A percentile compares a stretch with the other conserved stretches of the same genome.
Evolutionary conservation across 1,140 invertebrate species (phyloP).

Genomic region (Antheraea pernyi): DNA sequence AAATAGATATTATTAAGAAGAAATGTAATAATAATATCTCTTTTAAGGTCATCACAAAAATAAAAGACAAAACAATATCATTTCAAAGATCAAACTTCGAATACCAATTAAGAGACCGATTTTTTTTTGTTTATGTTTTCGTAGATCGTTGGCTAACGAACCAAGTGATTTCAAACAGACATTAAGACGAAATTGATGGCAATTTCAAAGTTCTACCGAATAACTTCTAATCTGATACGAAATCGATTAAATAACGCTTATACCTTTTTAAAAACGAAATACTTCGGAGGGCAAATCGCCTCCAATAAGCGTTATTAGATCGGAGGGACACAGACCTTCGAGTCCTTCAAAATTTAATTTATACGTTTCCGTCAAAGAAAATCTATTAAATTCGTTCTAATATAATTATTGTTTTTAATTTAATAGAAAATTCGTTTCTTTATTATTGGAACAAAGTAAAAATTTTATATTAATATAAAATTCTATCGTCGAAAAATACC

Average conservation of each 20-base stretch:
- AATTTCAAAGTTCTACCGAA: not conserved
- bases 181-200: not conserved
- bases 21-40: no score
- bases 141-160: not conserved
- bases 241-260: conserved; percentile 6
- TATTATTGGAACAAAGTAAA: not conserved
- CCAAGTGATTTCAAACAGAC: not conserved
- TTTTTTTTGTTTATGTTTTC: not conserved
- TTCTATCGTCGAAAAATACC: not conserved
- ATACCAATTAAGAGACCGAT: no score
- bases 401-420: conserved; percentile 18
- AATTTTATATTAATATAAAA: not conserved
- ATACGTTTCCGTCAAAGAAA: conserved; percentile 27
- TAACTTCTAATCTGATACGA: conserved; percentile 4
- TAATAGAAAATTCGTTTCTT: not conserved
- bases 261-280: conserved; percentile 17
- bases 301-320: conserved; percentile 23
- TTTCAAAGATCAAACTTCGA: no score
- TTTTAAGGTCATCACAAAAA: no score
- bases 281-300: conserved; percentile 18
- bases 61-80: no score
- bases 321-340: conserved; percentile 11
- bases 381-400: conserved; percentile 20
- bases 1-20: no score
- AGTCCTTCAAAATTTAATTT: conserved; percentile 31